Evolutionary conservation across 2,888 invertebrate species (phyloP), one percentile per base, ranked within the genome.

Genomic region (Ptilodon capucinus): DNA sequence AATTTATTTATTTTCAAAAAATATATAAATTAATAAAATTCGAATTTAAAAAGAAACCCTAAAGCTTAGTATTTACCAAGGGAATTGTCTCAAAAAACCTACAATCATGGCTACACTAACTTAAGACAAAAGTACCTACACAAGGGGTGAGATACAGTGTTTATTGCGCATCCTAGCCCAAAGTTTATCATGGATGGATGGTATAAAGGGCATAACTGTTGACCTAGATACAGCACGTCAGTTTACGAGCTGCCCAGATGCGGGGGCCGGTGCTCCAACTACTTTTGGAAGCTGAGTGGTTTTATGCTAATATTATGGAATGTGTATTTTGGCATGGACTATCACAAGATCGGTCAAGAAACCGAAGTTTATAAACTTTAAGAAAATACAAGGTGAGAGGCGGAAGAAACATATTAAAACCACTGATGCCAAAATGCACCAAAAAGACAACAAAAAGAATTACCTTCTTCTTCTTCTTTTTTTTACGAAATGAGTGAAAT

Each of bases 121-220:
- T 14, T 1, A 32, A 58, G 32, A 46, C 17, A 19, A 30, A 23
- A 30, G 17, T 17, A n/a, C n/a, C n/a, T n/a, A 6, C 40, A n/a
- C 47, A 41, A 44, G 14, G 28, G 18, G 16, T 0, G 8, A 49
- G 54, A 50, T 57, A 48, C 42, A 46, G 32, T 46, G 50, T 53
- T 57, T 50, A 54, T 44, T 41, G 35, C 41, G 32, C n/a, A 39
- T 48, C 25, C 28, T 35, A 39, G 44, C 39, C 44, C 14, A 17
- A 42, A 51, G 42, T 23, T 53, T 48, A 54, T 46, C 43, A 44
- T 46, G 46, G 35, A 49, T 56, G 49, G 51, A 61, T 32, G 36
- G 4, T 17, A 40, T 30, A 30, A 34, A 35, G 17, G 35, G 4
- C 35, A 35, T 35, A 35, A 35, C 35, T 36, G 9, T 17, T 42